Base-by-base conservation (phyloP, 2,113 vertebrate genomes). In the Nanorana parkeri region DNA sequence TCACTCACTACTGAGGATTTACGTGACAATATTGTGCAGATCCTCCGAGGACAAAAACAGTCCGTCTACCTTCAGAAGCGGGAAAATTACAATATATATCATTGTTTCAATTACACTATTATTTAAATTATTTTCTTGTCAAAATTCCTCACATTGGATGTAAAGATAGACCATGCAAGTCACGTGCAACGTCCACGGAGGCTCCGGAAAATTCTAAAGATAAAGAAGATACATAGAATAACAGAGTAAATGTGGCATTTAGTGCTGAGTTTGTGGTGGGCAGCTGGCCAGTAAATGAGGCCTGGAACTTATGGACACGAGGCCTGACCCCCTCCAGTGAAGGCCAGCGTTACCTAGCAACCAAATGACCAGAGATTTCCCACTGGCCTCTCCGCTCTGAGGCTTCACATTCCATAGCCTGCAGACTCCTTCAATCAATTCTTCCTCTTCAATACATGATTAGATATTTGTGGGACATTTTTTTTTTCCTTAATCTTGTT, bases 271-370 rank as follows among this genome's bases (percentile, higher is more conserved):
- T 23, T 63, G 58, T 72, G 52, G 55, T 71, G 68, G 55, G 36
- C 64, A 81, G 65, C 17, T 74, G 80, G 69, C 10, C 69, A 65
- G 68, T 81, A 66, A 81, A 81, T 75, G 69, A 73, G 60, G 66
- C 69, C 47, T 41, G 19, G 60, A 56, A 74, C 69, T 28, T 29
- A 26, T 15, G 80, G 68, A 73, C 69, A 66, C 19, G 26, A 63
- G 58, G 36, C 61, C 60, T 74, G 69, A 74, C 80, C 80, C 28
- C 61, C 69, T 74, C 80, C n/a, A 52, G 69, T 47, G 11, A 36
- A 56, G 69, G 58, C 47, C 17, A 81, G 55, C 66, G 80, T 81
- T 74, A 61, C 80, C 13, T 81, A 81, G 80, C 80, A 81, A 81
- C 80, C 61, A 66, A 64, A 66, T 51, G 51, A 15, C 80, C 28